Base-by-base conservation (phyloP, 2,797 vertebrate species). In the Anolis apletophallus region DNA sequence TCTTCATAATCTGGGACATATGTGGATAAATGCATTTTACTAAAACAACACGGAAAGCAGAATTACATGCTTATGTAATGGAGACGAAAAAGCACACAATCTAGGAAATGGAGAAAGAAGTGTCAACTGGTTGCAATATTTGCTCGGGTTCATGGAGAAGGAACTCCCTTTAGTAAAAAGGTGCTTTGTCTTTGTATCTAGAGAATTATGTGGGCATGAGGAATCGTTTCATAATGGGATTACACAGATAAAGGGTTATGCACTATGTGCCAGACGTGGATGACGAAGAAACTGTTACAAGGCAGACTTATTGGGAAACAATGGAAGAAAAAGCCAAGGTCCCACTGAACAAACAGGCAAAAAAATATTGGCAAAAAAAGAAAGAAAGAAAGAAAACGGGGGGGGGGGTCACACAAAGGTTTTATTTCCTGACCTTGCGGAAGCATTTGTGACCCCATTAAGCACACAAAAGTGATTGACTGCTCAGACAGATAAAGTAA, bases 401-500 rank as follows among this genome's bases (percentile, higher is more conserved):
- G 46, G 46, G 46, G 40, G 40, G 40, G 40, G 40, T 40, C 83
- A 32, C 61, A 32, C 86, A 83, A 77, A 0, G 0, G 29, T 79
- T 79, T 77, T 77, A 8, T 11, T 34, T 73, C 36, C 67, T 67
- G 86, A 83, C 50, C 54, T 71, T 0, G 0, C 52, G 1, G 0
- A 0, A 78, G 64, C 69, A 16, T 76, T 82, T n/a, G 2, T 1
- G 0, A 32, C 67, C 79, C 81, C 55, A 16, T 36, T 57, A 54
- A 0, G 11, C 21, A 32, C 52, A 57, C 32, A 55, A 29, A 52
- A 57, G 1, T 0, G 0, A 34, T 10, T 52, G 85, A 68, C 6
- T 68, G 88, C 84, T 87, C 57, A 75, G 75, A 82, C 23, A 87
- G 87, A 34, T 29, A 79, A 46, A 54, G 29, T 40, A 85, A 92